Evolutionary conservation across 2,113 vertebrate species (phyloP).

Genomic region (Gallinago undulata): DNA sequence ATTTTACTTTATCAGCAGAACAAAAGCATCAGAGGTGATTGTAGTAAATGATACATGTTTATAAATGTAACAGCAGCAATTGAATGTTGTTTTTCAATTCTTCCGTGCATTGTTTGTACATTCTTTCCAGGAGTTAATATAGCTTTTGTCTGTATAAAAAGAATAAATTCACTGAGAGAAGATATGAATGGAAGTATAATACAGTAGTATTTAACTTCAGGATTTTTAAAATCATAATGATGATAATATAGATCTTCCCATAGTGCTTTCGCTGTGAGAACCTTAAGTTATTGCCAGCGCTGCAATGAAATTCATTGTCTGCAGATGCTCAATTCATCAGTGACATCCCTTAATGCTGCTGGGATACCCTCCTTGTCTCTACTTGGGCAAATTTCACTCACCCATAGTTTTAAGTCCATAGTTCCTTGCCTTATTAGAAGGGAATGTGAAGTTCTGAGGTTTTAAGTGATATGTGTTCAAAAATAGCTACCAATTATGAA

Average conservation of each 20-base stretch:
- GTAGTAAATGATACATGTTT: slow-evolving; percentile 17
- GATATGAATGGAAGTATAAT: not conserved
- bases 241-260: not conserved
- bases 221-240: not conserved
- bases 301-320: not conserved
- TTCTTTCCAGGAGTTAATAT: not conserved
- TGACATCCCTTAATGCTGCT: not conserved
- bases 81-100: not conserved
- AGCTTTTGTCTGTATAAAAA: not conserved
- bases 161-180: not conserved
- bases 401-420: not conserved
- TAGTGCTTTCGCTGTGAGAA: not conserved
- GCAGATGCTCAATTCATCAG: not conserved
- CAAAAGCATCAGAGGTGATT: slow-evolving; percentile 46
- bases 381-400: not conserved
- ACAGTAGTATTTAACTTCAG: not conserved
- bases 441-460: not conserved
- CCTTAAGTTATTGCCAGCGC: not conserved
- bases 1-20: slow-evolving; percentile 59
- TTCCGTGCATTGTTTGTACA: not conserved
- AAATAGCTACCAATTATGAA: not conserved
- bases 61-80: slow-evolving; percentile 26
- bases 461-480: not conserved
- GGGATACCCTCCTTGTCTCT: not conserved
- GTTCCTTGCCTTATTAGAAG: not conserved